Evolutionary conservation across 2,888 invertebrate genomes (phyloP).

Genomic region (Bombyx huttoni): DNA sequence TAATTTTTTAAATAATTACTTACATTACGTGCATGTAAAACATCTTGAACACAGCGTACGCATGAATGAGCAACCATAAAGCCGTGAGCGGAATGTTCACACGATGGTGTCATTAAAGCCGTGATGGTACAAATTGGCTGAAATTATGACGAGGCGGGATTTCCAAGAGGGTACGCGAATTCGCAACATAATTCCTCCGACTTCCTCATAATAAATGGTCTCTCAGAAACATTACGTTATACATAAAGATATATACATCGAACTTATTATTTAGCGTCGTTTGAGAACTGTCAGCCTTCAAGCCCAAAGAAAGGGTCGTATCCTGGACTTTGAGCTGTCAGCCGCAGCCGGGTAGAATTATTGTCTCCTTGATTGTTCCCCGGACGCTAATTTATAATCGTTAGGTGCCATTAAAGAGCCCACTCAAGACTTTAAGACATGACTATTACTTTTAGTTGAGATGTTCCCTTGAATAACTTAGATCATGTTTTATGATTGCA

Average conservation of each 20-base stretch:
- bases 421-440: background rate
- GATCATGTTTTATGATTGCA: background rate
- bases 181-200: background rate
- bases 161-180: slow-evolving; percentile 3
- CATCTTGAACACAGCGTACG: background rate
- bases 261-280: slow-evolving; percentile 1
- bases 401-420: background rate
- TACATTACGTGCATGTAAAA: background rate
- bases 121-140: slow-evolving; percentile 29
- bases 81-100: slow-evolving; percentile 17
- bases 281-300: background rate
- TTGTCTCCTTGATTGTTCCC: slow-evolving; percentile 2
- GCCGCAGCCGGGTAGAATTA: slow-evolving; percentile 13
- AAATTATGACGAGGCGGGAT: slow-evolving; percentile 25
- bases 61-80: slow-evolving; percentile 7
- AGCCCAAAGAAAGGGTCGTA: slow-evolving; percentile 1
- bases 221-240: slow-evolving; percentile 2
- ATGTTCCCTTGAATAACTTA: background rate
- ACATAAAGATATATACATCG: background rate
- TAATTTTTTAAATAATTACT: too few relatives aligned
- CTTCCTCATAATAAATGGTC: slow-evolving; percentile 5
- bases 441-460: background rate
- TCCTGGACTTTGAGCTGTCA: slow-evolving; percentile 15
- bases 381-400: slow-evolving; percentile 2
- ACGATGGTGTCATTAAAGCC: slow-evolving; percentile 20